Evolutionary conservation across 2,888 invertebrate species (phyloP).

Genomic region (Lepidochrysops patricia): DNA sequence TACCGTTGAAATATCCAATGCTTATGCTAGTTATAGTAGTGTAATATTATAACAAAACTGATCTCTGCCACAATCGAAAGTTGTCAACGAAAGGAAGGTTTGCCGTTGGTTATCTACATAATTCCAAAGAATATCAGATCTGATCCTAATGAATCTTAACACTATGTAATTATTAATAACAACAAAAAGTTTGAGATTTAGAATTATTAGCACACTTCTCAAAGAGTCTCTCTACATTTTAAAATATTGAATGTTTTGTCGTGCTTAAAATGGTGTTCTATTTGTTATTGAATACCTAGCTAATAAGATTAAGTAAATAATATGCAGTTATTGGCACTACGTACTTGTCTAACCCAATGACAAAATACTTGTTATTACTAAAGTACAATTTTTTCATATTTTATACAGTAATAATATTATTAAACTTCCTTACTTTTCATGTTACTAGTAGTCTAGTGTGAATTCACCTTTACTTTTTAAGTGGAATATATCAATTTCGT

Average conservation of each 20-base stretch:
- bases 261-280: slow-evolving; percentile 77
- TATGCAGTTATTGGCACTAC: slow-evolving; percentile 75
- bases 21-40: slow-evolving; percentile 60
- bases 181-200: slow-evolving; percentile 60
- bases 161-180: slow-evolving; percentile 33
- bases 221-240: slow-evolving; percentile 76
- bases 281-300: slow-evolving; percentile 75
- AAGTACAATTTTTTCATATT: slow-evolving; percentile 25
- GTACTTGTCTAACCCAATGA: slow-evolving; percentile 34
- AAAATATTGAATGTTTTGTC: slow-evolving; percentile 76
- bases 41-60: slow-evolving; percentile 40
- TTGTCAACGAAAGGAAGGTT: slow-evolving; percentile 58
- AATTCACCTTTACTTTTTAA: slow-evolving; percentile 52
- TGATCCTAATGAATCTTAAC: slow-evolving; percentile 56
- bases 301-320: slow-evolving; percentile 69
- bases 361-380: slow-evolving; percentile 32
- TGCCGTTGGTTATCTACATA: slow-evolving; percentile 38
- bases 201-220: slow-evolving; percentile 76
- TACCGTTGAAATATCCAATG: slow-evolving; percentile 57
- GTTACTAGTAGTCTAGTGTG: slow-evolving; percentile 41
- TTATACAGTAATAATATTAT: slow-evolving; percentile 31
- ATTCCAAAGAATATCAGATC: slow-evolving; percentile 61
- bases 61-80: slow-evolving; percentile 66
- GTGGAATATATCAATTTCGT: slow-evolving; percentile 72
- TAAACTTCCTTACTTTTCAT: slow-evolving; percentile 33